Evolutionary conservation across 2,113 vertebrate species (phyloP).

Genomic region (Eidolon helvum): DNA sequence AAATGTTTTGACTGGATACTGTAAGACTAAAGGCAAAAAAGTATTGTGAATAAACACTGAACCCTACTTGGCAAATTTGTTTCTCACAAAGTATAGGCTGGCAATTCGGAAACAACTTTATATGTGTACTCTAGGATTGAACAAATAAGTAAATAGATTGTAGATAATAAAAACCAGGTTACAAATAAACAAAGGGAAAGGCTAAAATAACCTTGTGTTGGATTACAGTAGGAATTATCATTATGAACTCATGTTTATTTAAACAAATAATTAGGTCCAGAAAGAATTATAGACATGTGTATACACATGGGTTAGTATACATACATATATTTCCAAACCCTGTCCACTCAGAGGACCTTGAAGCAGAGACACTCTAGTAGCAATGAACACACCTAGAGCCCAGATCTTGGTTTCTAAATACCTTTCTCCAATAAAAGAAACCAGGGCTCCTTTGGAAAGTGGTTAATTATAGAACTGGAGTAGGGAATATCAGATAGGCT

Average conservation of each 20-base stretch:
- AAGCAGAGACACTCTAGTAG: not conserved
- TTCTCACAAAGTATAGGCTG: not conserved
- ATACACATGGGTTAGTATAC: not conserved
- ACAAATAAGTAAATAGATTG: no score
- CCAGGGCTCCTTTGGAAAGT: not conserved
- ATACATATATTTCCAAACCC: not conserved
- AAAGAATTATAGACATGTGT: no score
- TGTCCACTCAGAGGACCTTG: not conserved
- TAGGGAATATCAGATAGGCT: not conserved
- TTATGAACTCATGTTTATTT: not conserved
- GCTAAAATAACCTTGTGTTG: not conserved
- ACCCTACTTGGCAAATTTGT: not conserved
- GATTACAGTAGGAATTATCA: not conserved
- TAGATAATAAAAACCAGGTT: not conserved
- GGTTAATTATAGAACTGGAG: not conserved
- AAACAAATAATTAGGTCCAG: no score
- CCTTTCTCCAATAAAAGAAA: no score
- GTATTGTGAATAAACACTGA: not conserved
- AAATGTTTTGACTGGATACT: not conserved
- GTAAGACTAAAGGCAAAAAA: not conserved
- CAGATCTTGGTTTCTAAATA: not conserved
- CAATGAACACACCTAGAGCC: not conserved
- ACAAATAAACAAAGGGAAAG: not conserved
- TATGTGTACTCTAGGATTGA: not conserved
- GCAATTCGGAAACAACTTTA: not conserved